Percentiles rank a stretch among this genome's conserved stretches.
Conservation (phyloP, 2,113 vertebrate genomes). For the Eolophus roseicapilla region DNA sequence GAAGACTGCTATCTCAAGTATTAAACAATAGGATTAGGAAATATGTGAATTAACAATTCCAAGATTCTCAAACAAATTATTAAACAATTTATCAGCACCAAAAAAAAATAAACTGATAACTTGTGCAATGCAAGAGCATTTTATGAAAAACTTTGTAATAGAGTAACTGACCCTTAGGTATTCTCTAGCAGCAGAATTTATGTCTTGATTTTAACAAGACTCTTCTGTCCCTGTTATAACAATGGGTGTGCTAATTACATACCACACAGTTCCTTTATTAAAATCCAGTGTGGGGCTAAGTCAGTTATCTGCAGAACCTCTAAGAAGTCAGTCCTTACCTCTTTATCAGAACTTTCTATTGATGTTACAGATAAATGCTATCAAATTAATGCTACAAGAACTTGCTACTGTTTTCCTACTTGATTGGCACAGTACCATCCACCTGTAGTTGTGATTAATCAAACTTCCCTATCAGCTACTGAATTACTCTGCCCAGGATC, state of each 20-base stretch:
- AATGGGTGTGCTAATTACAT: background rate
- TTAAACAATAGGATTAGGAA: background rate
- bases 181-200: background rate
- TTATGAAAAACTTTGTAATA: background rate
- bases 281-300: background rate
- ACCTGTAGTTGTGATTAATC: background rate
- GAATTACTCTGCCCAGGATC: background rate
- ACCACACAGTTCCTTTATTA: background rate
- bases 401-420: background rate
- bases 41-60: background rate
- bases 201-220: background rate
- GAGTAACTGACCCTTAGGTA: background rate
- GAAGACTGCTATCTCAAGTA: background rate
- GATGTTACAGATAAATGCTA: background rate
- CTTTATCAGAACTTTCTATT: background rate
- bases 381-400: background rate
- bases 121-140: background rate
- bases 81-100: background rate
- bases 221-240: background rate
- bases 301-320: background rate
- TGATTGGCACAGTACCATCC: background rate
- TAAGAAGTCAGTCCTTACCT: background rate
- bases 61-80: background rate
- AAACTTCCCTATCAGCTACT: background rate
- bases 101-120: background rate